Conservation (phyloP, 2,797 vertebrate species). For the Thunnus albacares region DNA sequence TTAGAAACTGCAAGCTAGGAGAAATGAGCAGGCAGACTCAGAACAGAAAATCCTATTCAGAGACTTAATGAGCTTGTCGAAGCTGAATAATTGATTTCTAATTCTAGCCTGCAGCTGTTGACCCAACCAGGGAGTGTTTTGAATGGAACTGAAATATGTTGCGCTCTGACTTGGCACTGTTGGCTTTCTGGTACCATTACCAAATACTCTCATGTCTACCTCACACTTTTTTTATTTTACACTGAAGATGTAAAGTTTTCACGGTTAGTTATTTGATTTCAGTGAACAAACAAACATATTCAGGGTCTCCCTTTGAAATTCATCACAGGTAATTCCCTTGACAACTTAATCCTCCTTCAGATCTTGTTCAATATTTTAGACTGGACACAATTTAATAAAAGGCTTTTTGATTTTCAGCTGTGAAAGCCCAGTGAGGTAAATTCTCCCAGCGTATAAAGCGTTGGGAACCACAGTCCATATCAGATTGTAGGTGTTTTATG, state of each 20-base stretch:
- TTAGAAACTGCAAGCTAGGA: constrained; percentile 85
- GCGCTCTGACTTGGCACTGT: constrained; percentile 75
- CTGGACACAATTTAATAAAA: constrained; percentile 51
- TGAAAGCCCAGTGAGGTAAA: constrained; percentile 58
- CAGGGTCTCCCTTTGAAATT: constrained; percentile 39
- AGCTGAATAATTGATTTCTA: constrained; percentile 89
- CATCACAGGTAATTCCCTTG: constrained; percentile 56
- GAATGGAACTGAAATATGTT: constrained; percentile 83
- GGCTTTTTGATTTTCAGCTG: constrained; percentile 55
- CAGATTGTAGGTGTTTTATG: constrained; percentile 80
- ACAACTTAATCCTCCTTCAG: constrained; percentile 67
- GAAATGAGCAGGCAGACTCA: constrained; percentile 82
- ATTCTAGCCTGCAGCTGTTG: constrained; percentile 87
- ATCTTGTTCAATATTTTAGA: constrained; percentile 63
- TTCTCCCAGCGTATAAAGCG: constrained; percentile 64
- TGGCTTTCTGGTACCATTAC: constrained; percentile 64
- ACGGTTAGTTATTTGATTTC: constrained; percentile 47
- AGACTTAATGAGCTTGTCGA: constrained; percentile 87
- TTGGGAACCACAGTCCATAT: constrained; percentile 72
- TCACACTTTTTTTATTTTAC: constrained; percentile 57
- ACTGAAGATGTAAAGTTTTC: constrained; percentile 42
- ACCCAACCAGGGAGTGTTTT: constrained; percentile 83
- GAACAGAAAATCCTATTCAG: constrained; percentile 85
- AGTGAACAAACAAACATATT: constrained; percentile 39
- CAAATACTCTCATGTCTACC: constrained; percentile 55